These are phyloP conservation scores for Drosophila monieri DNA, from an alignment of 2,888 invertebrate species.

Conservation along the genomic window DNA sequence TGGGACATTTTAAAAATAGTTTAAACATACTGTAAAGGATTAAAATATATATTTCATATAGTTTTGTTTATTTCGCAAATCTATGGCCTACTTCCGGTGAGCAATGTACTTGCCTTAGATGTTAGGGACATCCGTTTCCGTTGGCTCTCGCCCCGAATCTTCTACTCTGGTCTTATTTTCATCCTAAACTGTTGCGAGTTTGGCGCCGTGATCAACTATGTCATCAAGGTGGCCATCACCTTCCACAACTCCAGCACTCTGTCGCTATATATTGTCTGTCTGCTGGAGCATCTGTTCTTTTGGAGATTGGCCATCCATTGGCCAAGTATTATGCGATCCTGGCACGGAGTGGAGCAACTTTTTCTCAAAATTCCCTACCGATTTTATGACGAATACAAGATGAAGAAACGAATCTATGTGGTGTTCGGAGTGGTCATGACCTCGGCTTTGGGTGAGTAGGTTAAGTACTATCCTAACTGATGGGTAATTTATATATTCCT, in stretches of 20 bases:
- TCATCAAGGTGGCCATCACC: slow-evolving; percentile 64
- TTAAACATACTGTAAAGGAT: neutral
- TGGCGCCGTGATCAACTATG: slow-evolving; percentile 60
- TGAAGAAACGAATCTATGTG: slow-evolving; percentile 70
- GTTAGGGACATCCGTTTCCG: slow-evolving; percentile 63
- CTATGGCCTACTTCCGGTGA: slow-evolving; percentile 80
- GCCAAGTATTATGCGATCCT: slow-evolving; percentile 77
- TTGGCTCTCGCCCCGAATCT: slow-evolving; percentile 75
- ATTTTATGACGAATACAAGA: slow-evolving; percentile 74
- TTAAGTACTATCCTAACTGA: neutral
- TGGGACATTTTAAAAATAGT: slow-evolving; percentile 31
- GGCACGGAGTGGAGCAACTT: slow-evolving; percentile 80
- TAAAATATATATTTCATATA: slow-evolving; percentile 9
- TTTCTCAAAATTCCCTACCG: slow-evolving; percentile 81
- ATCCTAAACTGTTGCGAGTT: slow-evolving; percentile 76
- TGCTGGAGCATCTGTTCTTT: slow-evolving; percentile 78
- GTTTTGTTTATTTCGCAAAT: slow-evolving; percentile 80
- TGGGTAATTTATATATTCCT: neutral
- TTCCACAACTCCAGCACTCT: slow-evolving; percentile 77
- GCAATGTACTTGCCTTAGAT: slow-evolving; percentile 66
- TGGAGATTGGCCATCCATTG: slow-evolving; percentile 82
- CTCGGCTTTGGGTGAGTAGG: slow-evolving; percentile 70
- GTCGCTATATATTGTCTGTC: slow-evolving; percentile 73
- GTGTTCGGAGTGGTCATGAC: slow-evolving; percentile 70
- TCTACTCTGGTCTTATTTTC: slow-evolving; percentile 66